Evolutionary conservation across 2,113 vertebrate species (phyloP).

Genomic region (Pomatorhinus ruficollis): DNA sequence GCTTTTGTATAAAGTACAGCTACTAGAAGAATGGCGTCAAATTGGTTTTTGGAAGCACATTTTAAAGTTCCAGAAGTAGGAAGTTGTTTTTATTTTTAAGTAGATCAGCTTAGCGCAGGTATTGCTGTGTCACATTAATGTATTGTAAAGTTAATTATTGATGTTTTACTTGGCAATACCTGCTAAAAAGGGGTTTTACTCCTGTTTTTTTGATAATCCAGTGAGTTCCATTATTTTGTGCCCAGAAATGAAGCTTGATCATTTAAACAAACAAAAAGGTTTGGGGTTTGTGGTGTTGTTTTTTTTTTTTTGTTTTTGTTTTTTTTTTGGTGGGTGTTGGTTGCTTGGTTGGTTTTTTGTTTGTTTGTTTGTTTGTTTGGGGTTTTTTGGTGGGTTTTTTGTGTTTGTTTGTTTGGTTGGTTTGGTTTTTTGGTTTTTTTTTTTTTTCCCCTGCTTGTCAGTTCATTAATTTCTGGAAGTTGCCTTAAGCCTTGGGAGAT

Average conservation of each 20-base stretch:
- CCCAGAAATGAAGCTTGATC: background rate
- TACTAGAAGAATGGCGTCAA: background rate
- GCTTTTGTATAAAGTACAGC: background rate
- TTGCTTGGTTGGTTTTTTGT: too few species aligned
- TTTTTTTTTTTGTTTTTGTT: too few species aligned
- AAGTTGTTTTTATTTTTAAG: background rate
- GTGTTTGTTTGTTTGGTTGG: too few species aligned
- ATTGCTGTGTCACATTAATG: background rate
- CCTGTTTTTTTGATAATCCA: background rate
- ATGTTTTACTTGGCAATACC: background rate
- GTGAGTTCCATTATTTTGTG: background rate
- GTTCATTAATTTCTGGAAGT: background rate
- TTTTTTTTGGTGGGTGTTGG: too few species aligned
- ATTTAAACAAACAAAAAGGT: background rate
- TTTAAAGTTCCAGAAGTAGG: background rate
- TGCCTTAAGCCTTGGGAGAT: background rate
- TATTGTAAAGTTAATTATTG: background rate
- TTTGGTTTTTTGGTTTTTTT: too few species aligned
- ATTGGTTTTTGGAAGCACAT: background rate
- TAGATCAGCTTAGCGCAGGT: background rate
- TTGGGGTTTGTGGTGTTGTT: too few species aligned
- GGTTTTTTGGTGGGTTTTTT: too few species aligned
- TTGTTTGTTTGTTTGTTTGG: too few species aligned
- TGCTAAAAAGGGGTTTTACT: background rate
- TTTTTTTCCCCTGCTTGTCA: background rate